Conservation (phyloP, 2,113 vertebrate genomes). For the Aegotheles bennettii region DNA sequence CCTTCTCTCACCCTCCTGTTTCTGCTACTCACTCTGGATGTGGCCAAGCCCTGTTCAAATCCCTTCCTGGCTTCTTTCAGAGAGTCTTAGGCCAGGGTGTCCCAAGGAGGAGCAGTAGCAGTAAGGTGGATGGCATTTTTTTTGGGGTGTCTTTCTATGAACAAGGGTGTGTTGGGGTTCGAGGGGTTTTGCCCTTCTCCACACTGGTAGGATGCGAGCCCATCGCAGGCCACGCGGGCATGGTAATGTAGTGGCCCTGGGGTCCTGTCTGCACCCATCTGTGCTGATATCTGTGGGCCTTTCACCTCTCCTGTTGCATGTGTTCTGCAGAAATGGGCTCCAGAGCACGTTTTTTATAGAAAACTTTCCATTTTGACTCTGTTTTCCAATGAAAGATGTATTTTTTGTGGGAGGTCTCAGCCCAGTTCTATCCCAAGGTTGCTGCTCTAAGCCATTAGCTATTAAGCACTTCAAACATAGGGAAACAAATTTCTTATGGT, state of each 20-base stretch:
- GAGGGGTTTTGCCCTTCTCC: background rate
- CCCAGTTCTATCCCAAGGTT: background rate
- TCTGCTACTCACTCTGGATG: background rate
- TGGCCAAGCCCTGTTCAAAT: background rate
- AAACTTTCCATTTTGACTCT: background rate
- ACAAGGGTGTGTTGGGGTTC: background rate
- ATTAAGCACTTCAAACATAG: background rate
- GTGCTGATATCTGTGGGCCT: background rate
- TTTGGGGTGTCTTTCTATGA: background rate
- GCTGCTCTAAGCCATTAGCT: background rate
- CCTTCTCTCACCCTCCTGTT: background rate
- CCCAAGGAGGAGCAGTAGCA: background rate
- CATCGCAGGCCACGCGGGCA: background rate
- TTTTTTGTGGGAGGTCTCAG: background rate
- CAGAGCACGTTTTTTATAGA: background rate
- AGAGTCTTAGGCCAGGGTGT: background rate
- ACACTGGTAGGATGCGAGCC: no score
- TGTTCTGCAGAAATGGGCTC: background rate
- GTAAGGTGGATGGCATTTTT: background rate
- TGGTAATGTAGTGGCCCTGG: background rate
- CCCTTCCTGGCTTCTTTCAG: background rate
- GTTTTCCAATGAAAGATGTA: background rate
- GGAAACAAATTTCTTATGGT: background rate
- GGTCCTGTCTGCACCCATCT: background rate
- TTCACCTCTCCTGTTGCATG: background rate